A percentile compares a stretch with the other conserved stretches of the same genome.
Conservation (phyloP, 1,140 invertebrate species). For the Neocloeon triangulifer region DNA sequence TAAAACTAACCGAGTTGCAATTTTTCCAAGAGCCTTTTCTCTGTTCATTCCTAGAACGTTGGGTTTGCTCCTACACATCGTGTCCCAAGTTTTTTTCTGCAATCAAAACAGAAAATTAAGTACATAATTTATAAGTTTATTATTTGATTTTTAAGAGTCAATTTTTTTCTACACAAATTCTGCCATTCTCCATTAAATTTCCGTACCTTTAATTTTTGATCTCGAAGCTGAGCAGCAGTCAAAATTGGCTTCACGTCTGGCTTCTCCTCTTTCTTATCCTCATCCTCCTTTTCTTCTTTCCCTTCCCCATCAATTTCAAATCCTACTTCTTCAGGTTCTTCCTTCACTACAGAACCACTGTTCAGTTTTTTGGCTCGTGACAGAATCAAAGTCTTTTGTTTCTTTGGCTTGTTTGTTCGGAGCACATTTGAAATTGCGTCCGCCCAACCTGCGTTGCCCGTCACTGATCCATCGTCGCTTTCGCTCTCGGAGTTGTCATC, state of each 20-base stretch:
- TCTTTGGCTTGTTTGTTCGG: slow-evolving; percentile 43
- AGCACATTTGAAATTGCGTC: slow-evolving; percentile 35
- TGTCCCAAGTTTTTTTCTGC: slow-evolving; percentile 32
- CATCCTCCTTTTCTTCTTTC: slow-evolving; percentile 6
- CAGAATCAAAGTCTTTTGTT: slow-evolving; percentile 45
- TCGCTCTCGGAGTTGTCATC: no score
- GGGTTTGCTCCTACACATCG: slow-evolving; percentile 48
- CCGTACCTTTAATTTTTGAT: slow-evolving; percentile 8
- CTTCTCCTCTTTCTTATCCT: slow-evolving; percentile 13
- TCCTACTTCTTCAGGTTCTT: slow-evolving; percentile 13
- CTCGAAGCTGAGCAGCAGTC: slow-evolving; percentile 7
- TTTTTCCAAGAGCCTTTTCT: slow-evolving; percentile 52
- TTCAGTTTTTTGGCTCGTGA: slow-evolving; percentile 41
- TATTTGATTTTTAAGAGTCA: no score
- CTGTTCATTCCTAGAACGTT: slow-evolving; percentile 41
- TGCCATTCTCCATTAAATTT: no score
- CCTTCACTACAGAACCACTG: slow-evolving; percentile 15
- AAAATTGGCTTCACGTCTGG: slow-evolving; percentile 8
- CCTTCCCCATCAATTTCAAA: slow-evolving; percentile 9
- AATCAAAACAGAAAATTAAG: no score
- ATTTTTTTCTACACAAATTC: no score
- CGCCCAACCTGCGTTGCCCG: slow-evolving; percentile 22
- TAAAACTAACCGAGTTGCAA: slow-evolving; percentile 45
- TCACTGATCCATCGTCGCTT: slow-evolving; percentile 8
- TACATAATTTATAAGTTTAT: no score